phyloP scores from a whole-genome alignment of 2,113 vertebrate species.

The Hyla sarda region DNA sequence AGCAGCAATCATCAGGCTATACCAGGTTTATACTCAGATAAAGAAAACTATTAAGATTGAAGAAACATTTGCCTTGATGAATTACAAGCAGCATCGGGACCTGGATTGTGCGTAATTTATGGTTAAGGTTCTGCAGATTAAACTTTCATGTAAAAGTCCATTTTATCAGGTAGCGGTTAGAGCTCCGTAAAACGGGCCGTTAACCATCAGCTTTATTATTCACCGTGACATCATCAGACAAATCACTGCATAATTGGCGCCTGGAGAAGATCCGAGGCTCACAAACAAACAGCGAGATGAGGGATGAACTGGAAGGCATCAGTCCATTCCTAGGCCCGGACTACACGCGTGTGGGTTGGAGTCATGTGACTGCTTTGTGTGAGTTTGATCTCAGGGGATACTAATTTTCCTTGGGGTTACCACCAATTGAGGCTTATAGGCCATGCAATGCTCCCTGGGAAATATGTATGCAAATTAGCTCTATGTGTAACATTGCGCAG shows the following conservation, averaged over 20 bases:
- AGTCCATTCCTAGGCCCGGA: too few relatives aligned
- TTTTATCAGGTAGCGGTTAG: background rate
- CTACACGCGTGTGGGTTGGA: too few relatives aligned
- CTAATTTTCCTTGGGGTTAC: too few relatives aligned
- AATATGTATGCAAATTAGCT: too few relatives aligned
- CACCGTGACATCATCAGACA: background rate
- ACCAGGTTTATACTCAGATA: background rate
- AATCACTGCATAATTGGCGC: constrained; percentile 1
- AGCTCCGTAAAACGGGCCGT: background rate
- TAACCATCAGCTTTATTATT: constrained; percentile 11
- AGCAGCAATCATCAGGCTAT: background rate
- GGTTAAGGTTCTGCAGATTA: constrained; percentile 20
- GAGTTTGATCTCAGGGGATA: too few relatives aligned
- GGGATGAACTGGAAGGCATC: too few relatives aligned
- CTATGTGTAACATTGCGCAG: too few relatives aligned
- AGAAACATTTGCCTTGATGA: constrained; percentile 16
- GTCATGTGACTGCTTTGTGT: too few relatives aligned
- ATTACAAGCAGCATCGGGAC: background rate
- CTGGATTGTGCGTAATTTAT: constrained; percentile 30
- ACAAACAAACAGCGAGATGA: background rate
- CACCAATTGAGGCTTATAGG: too few relatives aligned
- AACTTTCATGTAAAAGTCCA: constrained; percentile 41
- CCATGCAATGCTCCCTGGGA: too few relatives aligned
- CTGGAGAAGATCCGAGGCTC: background rate
- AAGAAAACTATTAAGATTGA: background rate